Base-by-base conservation (phyloP, 2,888 invertebrate species). In the Sinotaia quadrata region DNA sequence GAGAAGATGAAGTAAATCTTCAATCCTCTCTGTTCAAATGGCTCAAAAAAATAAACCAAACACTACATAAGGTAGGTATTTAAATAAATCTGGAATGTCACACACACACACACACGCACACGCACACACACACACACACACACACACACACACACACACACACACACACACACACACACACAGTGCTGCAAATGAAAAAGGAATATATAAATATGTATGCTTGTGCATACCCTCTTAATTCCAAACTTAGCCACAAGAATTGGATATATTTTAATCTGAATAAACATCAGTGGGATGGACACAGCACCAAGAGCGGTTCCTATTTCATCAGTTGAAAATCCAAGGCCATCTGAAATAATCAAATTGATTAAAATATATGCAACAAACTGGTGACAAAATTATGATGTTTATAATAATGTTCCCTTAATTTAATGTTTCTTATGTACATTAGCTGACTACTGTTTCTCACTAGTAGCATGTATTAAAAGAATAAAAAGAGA, bases 331-430 rank as follows among this genome's bases (percentile, higher is more conserved):
- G 86, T 78, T 18, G 73, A 70, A 67, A 84, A 84, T 4, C 78
- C 83, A 7, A 86, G 73, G 12, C 86, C 86, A 74, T 79, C 86
- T 86, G 75, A 34, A 75, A 24, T n/a, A n/a, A n/a, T n/a, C n/a
- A n/a, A n/a, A n/a, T n/a, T n/a, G n/a, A n/a, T n/a, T n/a, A n/a
- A n/a, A n/a, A n/a, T n/a, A n/a, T n/a, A n/a, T n/a, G n/a, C n/a
- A n/a, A n/a, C n/a, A n/a, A n/a, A n/a, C n/a, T n/a, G n/a, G n/a
- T n/a, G n/a, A n/a, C n/a, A n/a, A n/a, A n/a, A n/a, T n/a, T n/a
- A n/a, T n/a, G n/a, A n/a, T n/a, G n/a, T n/a, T n/a, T n/a, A n/a
- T n/a, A n/a, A n/a, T n/a, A n/a, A n/a, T n/a, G n/a, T n/a, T n/a
- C n/a, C n/a, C n/a, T n/a, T n/a, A n/a, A n/a, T n/a, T n/a, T n/a